Conservation (phyloP, 53 echinoderm and acorn worm genomes). For the Stichopus horrens region DNA sequence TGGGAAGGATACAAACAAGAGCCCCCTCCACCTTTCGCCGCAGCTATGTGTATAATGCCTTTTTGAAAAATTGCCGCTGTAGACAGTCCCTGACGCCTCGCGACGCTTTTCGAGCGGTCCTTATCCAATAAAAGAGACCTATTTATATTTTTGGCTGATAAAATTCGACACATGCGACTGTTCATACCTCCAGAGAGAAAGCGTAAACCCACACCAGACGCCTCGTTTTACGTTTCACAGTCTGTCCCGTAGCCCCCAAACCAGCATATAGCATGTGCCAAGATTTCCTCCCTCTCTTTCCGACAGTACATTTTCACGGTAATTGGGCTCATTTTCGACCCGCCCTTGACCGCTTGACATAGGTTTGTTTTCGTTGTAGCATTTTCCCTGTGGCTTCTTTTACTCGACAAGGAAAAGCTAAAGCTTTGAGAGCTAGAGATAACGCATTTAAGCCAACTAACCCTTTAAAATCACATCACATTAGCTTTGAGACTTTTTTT, state of each 20-base stretch:
- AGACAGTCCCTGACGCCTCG: constrained; percentile 12
- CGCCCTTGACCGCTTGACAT: constrained; percentile 32
- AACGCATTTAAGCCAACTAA: not conserved
- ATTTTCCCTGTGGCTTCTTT: not conserved
- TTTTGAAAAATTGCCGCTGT: not conserved
- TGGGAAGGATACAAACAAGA: too few relatives aligned
- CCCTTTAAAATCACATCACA: not conserved
- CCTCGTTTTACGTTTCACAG: not conserved
- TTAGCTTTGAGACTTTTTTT: not conserved
- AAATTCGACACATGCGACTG: not conserved
- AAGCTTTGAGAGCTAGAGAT: not conserved
- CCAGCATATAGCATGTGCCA: not conserved
- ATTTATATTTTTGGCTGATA: not conserved
- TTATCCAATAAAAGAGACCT: constrained; percentile 38
- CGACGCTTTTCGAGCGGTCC: not conserved
- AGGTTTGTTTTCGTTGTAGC: not conserved
- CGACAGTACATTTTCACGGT: constrained; percentile 12
- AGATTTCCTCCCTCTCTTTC: not conserved
- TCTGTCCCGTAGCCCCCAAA: not conserved
- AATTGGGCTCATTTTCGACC: constrained; percentile 6
- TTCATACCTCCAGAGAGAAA: not conserved
- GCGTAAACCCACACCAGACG: not conserved
- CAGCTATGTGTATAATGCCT: not conserved
- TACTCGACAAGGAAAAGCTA: not conserved
- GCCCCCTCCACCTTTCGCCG: too few relatives aligned